Conservation (phyloP, 1,140 invertebrate genomes). For the Scaptodrosophila lebanonensis region DNA sequence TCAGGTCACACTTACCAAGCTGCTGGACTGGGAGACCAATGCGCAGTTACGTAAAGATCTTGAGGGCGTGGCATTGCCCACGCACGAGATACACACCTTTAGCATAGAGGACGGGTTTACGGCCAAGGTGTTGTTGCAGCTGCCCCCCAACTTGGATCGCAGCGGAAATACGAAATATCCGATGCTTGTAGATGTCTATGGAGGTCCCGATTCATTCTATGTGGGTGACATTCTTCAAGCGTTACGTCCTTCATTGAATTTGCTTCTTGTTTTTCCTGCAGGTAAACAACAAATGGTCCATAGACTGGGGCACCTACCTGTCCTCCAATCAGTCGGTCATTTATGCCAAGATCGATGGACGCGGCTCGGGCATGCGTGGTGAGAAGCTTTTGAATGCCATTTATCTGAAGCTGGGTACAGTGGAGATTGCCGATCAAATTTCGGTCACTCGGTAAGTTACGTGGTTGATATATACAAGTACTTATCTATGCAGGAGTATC, state of each 20-base stretch:
- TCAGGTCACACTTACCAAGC: conserved; percentile 50
- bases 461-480: no score
- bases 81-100: conserved; percentile 53
- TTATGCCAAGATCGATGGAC: conserved; percentile 91
- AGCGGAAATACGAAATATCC: conserved; percentile 85
- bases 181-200: conserved; percentile 92
- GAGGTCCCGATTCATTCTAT: conserved; percentile 91
- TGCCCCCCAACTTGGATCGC: conserved; percentile 86
- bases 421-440: conserved; percentile 91
- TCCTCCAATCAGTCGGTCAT: conserved; percentile 90
- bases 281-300: conserved; percentile 81
- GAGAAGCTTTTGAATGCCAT: conserved; percentile 89
- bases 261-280: neutral
- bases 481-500: no score
- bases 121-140: conserved; percentile 79
- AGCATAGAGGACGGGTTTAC: conserved; percentile 63
- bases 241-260: neutral
- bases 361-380: conserved; percentile 91
- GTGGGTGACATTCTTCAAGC: conserved; percentile 77
- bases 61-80: conserved; percentile 49
- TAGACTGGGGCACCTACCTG: conserved; percentile 90
- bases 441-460: conserved; percentile 78
- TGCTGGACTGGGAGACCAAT: conserved; percentile 71
- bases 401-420: conserved; percentile 90
- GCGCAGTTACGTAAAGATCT: conserved; percentile 39